A percentile compares a stretch with the other conserved stretches of the same genome.
These are phyloP conservation scores for Drosophila mettleri DNA, from an alignment of 2,888 invertebrate genomes.

Conservation along the genomic window DNA sequence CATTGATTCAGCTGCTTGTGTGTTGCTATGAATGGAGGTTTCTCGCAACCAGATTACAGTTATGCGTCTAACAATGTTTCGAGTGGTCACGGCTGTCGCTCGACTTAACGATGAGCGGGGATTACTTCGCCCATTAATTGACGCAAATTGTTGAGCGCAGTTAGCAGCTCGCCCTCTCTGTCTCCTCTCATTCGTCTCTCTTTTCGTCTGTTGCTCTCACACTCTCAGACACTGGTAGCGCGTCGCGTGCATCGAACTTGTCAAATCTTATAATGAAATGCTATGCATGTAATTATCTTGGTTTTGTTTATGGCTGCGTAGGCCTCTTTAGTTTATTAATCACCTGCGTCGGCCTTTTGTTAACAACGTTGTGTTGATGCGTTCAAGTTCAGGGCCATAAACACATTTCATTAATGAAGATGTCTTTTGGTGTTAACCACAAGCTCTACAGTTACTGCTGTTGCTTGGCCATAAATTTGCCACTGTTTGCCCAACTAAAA, in stretches of 20 bases:
- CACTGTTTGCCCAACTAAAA: neutral
- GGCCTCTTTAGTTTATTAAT: conserved; percentile 22
- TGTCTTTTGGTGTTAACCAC: conserved; percentile 20
- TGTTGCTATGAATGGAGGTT: conserved; percentile 43
- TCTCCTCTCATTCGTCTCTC: neutral
- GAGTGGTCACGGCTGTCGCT: conserved; percentile 25
- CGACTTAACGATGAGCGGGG: conserved; percentile 7
- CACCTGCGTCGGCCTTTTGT: conserved; percentile 2
- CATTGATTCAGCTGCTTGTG: conserved; percentile 12
- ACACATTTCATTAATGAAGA: conserved; percentile 21
- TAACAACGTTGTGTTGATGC: conserved; percentile 17
- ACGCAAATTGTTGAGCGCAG: conserved; percentile 1
- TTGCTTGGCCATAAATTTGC: neutral
- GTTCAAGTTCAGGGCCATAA: conserved; percentile 63
- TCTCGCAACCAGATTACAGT: conserved; percentile 29
- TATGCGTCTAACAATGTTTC: conserved; percentile 9
- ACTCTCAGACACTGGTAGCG: too few relatives aligned
- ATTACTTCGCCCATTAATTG: conserved; percentile 26
- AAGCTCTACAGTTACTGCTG: neutral
- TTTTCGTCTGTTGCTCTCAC: neutral
- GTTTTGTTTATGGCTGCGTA: conserved; percentile 4
- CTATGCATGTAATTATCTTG: conserved; percentile 2
- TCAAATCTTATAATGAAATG: conserved; percentile 21
- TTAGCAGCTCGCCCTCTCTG: neutral
- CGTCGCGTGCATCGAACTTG: conserved; percentile 45